Percentiles rank a stretch among this genome's conserved stretches.
Evolutionary conservation across 2,888 invertebrate genomes (phyloP).

Genomic region (Amblyjoppa proteus): DNA sequence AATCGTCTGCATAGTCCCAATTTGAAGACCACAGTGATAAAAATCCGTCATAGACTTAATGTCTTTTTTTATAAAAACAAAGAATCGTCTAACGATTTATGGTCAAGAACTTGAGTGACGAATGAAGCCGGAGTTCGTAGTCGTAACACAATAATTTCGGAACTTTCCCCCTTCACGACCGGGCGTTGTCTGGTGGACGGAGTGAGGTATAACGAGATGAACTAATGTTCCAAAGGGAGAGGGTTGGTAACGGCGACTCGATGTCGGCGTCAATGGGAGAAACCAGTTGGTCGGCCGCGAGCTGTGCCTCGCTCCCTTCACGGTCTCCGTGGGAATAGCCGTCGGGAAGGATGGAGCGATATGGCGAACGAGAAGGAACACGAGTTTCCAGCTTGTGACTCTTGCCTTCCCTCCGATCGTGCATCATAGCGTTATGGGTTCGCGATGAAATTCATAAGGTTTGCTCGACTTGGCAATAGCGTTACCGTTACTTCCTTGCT

Average conservation of each 20-base stretch:
- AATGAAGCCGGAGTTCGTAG: background rate
- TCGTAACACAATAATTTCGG: slow-evolving; percentile 20
- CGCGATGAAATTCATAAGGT: slow-evolving; percentile 80
- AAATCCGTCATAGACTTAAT: no score
- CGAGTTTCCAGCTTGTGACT: slow-evolving; percentile 61
- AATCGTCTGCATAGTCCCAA: no score
- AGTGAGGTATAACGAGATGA: slow-evolving; percentile 47
- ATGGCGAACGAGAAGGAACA: slow-evolving; percentile 54
- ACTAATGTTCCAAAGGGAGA: slow-evolving; percentile 47
- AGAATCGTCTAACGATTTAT: background rate
- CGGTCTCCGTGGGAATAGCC: slow-evolving; percentile 53
- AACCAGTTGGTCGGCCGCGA: background rate
- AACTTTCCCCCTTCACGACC: slow-evolving; percentile 20
- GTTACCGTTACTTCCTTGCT: slow-evolving; percentile 21
- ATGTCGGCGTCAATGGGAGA: slow-evolving; percentile 40
- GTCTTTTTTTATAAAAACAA: background rate
- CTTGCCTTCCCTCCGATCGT: slow-evolving; percentile 66
- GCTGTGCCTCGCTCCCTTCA: slow-evolving; percentile 16
- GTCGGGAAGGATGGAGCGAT: slow-evolving; percentile 39
- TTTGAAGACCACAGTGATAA: no score
- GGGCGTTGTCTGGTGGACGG: background rate
- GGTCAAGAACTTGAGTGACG: background rate
- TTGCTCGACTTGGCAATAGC: slow-evolving; percentile 70
- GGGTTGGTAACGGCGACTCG: slow-evolving; percentile 45
- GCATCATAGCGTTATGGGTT: slow-evolving; percentile 79